A percentile compares a stretch with the other conserved stretches of the same genome.
phyloP scores from a whole-genome alignment of 2,888 invertebrate genomes.

The Troglohyphantes excavatus region DNA sequence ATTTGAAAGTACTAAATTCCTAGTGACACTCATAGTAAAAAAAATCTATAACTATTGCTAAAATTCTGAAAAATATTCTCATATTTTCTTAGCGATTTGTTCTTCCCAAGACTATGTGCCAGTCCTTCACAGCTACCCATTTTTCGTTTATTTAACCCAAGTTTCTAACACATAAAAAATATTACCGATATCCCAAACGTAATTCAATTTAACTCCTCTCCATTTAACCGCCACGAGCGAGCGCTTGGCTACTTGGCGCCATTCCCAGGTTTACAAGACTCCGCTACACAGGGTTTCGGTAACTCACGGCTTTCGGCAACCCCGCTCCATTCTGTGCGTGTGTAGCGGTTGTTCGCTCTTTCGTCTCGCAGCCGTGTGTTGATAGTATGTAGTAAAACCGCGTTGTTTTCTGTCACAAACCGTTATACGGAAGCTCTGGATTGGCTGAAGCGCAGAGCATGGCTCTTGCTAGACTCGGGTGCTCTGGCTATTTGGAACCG shows the following conservation, averaged over 20 bases:
- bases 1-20: too few relatives aligned
- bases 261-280: background rate
- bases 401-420: background rate
- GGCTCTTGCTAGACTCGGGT: background rate
- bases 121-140: too few relatives aligned
- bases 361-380: conserved; percentile 29
- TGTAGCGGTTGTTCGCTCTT: conserved; percentile 45
- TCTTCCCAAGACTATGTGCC: too few relatives aligned
- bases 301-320: conserved; percentile 30
- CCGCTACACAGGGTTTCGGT: background rate
- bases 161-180: too few relatives aligned
- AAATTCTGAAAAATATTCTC: too few relatives aligned
- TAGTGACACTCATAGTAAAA: too few relatives aligned
- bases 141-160: too few relatives aligned
- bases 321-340: conserved; percentile 4
- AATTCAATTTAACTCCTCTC: too few relatives aligned
- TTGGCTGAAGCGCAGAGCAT: background rate
- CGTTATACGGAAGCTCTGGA: background rate
- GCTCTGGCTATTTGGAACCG: background rate
- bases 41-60: too few relatives aligned
- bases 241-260: background rate
- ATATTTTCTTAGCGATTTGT: too few relatives aligned
- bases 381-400: conserved; percentile 10
- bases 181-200: too few relatives aligned
- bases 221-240: too few relatives aligned